Conservation (phyloP, 1,140 invertebrate species). For the Sarcophaga peregrina region DNA sequence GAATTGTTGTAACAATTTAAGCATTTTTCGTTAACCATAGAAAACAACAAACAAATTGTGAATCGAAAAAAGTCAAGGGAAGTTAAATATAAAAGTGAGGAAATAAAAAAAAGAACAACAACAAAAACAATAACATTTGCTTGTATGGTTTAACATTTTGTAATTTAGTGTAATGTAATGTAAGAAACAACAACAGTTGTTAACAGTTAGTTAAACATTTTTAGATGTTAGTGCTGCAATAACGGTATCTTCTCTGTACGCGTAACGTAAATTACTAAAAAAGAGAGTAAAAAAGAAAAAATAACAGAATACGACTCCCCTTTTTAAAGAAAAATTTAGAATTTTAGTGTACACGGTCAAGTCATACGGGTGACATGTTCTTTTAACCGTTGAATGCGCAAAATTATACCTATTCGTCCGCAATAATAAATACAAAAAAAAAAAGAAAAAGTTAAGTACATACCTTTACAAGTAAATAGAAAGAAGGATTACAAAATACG, state of each 20-base stretch:
- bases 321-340: not conserved
- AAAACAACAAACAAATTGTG: not conserved
- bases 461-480: too few relatives aligned
- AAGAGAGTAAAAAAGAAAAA: slow-evolving; percentile 12
- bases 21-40: not conserved
- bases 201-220: not conserved
- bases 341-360: slow-evolving; percentile 23
- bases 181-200: not conserved
- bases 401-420: not conserved
- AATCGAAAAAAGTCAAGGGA: too few relatives aligned
- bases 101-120: not conserved
- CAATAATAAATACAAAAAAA: not conserved
- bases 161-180: too few relatives aligned
- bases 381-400: not conserved
- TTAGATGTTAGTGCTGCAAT: not conserved
- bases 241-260: not conserved
- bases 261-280: not conserved
- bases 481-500: not conserved
- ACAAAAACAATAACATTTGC: not conserved
- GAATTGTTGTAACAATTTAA: not conserved
- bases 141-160: not conserved
- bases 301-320: not conserved
- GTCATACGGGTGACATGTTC: slow-evolving; percentile 25
- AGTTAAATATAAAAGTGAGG: not conserved
- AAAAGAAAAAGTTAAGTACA: too few relatives aligned